phyloP scores from a whole-genome alignment of 1,140 invertebrate genomes.

The Helicoverpa armigera region DNA sequence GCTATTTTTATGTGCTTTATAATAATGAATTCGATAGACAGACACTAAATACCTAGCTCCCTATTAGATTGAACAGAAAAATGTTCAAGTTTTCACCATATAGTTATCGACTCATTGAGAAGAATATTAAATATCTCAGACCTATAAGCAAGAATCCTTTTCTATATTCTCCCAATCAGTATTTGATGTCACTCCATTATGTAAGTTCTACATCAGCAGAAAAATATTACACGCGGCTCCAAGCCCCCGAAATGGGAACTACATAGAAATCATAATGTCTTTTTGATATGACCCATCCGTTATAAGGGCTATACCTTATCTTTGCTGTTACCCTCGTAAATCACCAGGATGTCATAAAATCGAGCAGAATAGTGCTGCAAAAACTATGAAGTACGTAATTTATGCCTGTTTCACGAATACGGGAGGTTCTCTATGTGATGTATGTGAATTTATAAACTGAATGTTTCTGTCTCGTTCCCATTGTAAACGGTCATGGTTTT shows the following conservation, averaged over 20 bases:
- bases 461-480: no score
- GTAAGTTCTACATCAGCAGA: background rate
- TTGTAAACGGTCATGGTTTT: no score
- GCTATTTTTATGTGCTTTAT: no score
- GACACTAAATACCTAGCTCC: no score
- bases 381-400: conserved; percentile 4
- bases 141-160: no score
- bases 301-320: conserved; percentile 1
- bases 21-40: no score
- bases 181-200: background rate
- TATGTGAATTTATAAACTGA: background rate
- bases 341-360: background rate
- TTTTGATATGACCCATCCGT: conserved; percentile 17
- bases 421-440: no score
- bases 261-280: conserved; percentile 2
- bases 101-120: no score
- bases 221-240: background rate
- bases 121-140: no score
- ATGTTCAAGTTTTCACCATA: no score
- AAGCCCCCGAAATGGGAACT: background rate
- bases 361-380: background rate
- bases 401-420: background rate
- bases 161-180: no score
- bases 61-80: no score
- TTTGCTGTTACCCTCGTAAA: background rate